Conservation (phyloP, 2,113 vertebrate species). For the Emydocephalus ijimae region DNA sequence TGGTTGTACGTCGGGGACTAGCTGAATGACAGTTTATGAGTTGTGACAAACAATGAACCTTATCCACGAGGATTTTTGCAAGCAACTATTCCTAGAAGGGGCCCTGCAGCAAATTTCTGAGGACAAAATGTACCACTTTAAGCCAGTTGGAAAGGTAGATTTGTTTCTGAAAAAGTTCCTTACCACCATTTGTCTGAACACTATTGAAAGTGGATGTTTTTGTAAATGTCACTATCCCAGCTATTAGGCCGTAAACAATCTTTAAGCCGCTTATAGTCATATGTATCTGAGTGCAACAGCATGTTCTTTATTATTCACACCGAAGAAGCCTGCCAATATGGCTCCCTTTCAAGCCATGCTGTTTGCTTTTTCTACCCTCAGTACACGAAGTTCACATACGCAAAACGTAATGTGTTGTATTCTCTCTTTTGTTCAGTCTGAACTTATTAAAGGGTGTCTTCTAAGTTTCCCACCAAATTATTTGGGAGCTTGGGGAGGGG, state of each 20-base stretch:
- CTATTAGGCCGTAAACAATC: constrained; percentile 48
- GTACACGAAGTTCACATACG: constrained; percentile 52
- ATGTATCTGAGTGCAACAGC: constrained; percentile 58
- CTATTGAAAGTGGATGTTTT: not conserved
- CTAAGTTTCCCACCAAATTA: constrained; percentile 45
- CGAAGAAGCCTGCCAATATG: constrained; percentile 67
- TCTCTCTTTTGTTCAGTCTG: constrained; percentile 73
- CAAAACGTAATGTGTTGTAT: constrained; percentile 74
- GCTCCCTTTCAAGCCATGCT: constrained; percentile 74
- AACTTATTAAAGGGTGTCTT: constrained; percentile 59
- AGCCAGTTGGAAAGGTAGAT: not conserved
- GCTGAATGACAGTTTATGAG: not conserved
- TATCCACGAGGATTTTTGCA: not conserved
- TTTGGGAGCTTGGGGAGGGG: not conserved
- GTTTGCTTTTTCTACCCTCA: constrained; percentile 71
- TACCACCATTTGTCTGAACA: not conserved
- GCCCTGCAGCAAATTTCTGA: not conserved
- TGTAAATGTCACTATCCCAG: constrained; percentile 44
- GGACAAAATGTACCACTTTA: not conserved
- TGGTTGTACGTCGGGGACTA: not conserved
- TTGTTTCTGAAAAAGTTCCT: not conserved
- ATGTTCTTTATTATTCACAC: constrained; percentile 66
- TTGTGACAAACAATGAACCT: not conserved
- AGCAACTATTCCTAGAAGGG: not conserved
- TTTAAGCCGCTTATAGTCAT: constrained; percentile 40